Conservation (phyloP, 2,888 invertebrate genomes). For the Cepaea hortensis region DNA sequence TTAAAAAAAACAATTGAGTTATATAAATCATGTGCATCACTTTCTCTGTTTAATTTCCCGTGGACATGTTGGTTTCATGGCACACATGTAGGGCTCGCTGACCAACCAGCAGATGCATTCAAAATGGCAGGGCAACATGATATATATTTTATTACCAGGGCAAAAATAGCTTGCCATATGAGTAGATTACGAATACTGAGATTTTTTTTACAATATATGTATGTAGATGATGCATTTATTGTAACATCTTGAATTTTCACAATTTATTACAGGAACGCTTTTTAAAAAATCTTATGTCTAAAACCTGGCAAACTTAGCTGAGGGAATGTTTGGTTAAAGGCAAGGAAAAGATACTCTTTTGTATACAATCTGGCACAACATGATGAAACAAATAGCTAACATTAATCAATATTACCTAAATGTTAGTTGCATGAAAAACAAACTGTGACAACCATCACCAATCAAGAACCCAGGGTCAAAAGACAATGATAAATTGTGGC, state of each 20-base stretch:
- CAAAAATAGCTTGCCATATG: neutral
- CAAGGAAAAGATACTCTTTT: conserved; percentile 32
- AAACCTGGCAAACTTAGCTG: conserved; percentile 18
- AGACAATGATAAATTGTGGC: neutral
- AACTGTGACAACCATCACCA: conserved; percentile 17
- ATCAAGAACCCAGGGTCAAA: neutral
- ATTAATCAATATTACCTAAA: neutral
- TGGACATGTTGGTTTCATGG: neutral
- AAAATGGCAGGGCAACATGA: neutral
- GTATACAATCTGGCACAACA: neutral
- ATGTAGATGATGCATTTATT: neutral
- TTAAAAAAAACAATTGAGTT: no score
- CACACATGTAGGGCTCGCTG: neutral
- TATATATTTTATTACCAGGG: neutral
- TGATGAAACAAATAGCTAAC: neutral
- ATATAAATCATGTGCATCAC: neutral
- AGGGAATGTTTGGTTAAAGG: conserved; percentile 43
- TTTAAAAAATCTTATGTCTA: neutral
- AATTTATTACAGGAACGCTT: conserved; percentile 3
- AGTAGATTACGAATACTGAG: neutral
- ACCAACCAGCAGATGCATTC: neutral
- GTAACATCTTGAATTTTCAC: neutral
- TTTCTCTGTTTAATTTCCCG: neutral
- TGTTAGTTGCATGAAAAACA: neutral
- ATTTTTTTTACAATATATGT: conserved; percentile 1